Conservation (phyloP, 2,888 invertebrate species). For the Hesperia comma region DNA sequence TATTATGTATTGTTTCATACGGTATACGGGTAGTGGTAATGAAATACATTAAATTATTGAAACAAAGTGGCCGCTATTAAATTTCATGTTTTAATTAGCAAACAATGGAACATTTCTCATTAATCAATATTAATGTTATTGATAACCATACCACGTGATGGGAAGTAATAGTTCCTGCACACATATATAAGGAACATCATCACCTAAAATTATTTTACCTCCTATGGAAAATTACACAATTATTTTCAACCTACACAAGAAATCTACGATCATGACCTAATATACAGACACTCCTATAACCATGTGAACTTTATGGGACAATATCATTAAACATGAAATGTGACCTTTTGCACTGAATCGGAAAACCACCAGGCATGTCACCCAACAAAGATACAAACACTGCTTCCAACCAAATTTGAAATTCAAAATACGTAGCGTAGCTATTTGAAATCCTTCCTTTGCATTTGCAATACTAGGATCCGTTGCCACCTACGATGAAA, state of each 20-base stretch:
- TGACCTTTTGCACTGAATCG: too few species aligned
- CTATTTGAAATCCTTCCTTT: too few species aligned
- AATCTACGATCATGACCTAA: too few species aligned
- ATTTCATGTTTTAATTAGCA: slow-evolving; percentile 31
- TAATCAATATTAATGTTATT: slow-evolving; percentile 27
- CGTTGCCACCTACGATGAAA: too few species aligned
- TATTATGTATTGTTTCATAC: slow-evolving; percentile 50
- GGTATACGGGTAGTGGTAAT: slow-evolving; percentile 19
- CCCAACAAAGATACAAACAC: too few species aligned
- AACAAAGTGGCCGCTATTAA: slow-evolving; percentile 26
- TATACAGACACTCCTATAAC: too few species aligned
- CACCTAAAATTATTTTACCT: not conserved
- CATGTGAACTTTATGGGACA: too few species aligned
- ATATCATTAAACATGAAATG: too few species aligned
- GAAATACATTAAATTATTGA: slow-evolving; percentile 32
- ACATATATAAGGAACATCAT: not conserved
- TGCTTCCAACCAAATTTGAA: too few species aligned
- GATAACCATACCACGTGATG: slow-evolving; percentile 15
- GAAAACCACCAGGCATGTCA: too few species aligned
- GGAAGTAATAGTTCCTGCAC: slow-evolving; percentile 11
- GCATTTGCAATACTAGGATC: too few species aligned
- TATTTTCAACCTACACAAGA: not conserved
- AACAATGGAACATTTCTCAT: slow-evolving; percentile 26
- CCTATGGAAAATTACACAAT: not conserved
- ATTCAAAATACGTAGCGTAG: too few species aligned